Base-by-base conservation (phyloP, 2,888 invertebrate species). In the Halocaridina rubra region DNA sequence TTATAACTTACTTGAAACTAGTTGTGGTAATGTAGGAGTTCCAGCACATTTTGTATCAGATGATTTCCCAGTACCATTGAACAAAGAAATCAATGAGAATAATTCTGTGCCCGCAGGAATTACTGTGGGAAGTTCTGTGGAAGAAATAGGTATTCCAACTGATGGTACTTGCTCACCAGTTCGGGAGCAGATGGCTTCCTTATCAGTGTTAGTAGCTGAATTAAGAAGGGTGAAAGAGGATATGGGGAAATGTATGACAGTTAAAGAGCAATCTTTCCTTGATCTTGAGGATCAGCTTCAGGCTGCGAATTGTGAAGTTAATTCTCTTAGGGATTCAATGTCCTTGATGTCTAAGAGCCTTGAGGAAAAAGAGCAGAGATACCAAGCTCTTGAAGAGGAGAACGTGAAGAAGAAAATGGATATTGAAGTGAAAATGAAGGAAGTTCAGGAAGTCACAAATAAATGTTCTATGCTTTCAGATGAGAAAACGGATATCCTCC, bases 281-380 rank as follows among this genome's bases (percentile, higher is more conserved):
- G 86, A 88, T 4, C 61, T 88, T 22, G 86, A 88, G 27, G 80
- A 84, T 32, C 82, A 88, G 67, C 78, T 88, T 19, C 53, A 72
- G 19, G 72, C 77, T 22, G 79, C 87, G 16, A 88, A 86, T 39
- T 80, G 72, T 39, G 87, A 88, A 61, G 76, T 86, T 10, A 53
- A 74, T 3, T 29, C 64, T 32, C 67, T 88, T 8, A 86, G 79
- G 32, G 24, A 24, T 5, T 80, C 88, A 57, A 82, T 87, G 74
- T n/a, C 80, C 8, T 13, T 30, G 3, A 33, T 89, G 27, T 72
- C 80, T 16, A 76, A 80, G 57, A 84, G 85, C 32, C 32, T 86
- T 39, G 81, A 86, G 4, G 81, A 88, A 39, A 89, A 90, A 64
- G 88, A 81, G 78, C 79, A 78, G 57, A 19, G 64, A 39, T 84